Conservation (phyloP, 2,113 vertebrate genomes). For the Paradoxurus hermaphroditus region DNA sequence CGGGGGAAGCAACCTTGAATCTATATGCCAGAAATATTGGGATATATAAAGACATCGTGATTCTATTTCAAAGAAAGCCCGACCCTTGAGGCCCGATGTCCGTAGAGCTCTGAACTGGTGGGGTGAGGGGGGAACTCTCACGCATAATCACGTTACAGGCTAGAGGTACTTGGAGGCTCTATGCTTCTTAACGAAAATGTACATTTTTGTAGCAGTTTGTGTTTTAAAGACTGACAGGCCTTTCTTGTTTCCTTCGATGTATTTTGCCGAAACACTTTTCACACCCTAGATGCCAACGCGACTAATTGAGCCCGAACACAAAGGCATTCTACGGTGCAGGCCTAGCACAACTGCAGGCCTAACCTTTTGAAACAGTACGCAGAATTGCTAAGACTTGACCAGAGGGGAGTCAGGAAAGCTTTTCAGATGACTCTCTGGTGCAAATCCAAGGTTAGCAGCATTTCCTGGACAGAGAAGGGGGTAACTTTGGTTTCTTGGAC, state of each 20-base stretch:
- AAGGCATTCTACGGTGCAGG: background rate
- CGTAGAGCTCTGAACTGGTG: background rate
- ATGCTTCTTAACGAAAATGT: background rate
- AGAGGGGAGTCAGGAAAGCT: background rate
- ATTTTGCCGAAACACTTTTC: background rate
- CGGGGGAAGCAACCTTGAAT: background rate
- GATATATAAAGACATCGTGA: background rate
- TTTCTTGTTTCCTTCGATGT: background rate
- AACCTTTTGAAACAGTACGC: background rate
- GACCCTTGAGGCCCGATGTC: background rate
- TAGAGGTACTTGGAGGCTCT: background rate
- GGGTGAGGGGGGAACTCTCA: background rate
- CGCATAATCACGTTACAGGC: background rate
- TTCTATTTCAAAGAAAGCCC: background rate
- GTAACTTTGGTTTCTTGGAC: background rate
- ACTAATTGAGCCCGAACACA: background rate
- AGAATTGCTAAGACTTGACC: background rate
- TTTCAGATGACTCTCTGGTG: background rate
- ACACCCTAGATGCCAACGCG: background rate
- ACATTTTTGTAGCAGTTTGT: background rate
- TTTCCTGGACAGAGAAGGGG: background rate
- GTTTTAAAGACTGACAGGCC: background rate
- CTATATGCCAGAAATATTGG: background rate
- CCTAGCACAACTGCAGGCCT: background rate
- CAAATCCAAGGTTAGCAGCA: background rate